A percentile compares a stretch with the other conserved stretches of the same genome.
Evolutionary conservation across 2,888 invertebrate genomes (phyloP).

Genomic region (Nephrotoma guestfalica): DNA sequence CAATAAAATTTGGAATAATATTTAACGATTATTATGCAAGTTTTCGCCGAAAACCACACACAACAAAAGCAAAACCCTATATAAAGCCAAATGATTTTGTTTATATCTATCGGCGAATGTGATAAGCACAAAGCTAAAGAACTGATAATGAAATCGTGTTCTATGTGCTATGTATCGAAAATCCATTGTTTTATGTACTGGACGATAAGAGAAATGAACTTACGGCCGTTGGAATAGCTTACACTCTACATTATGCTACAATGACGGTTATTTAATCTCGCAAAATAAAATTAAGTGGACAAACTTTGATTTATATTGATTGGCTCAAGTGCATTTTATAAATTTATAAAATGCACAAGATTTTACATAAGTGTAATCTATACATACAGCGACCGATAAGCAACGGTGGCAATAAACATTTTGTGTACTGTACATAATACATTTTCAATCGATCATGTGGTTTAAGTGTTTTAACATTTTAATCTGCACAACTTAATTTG

Average conservation of each 20-base stretch:
- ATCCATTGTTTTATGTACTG: not conserved
- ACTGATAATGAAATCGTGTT: not conserved
- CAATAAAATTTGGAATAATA: not conserved
- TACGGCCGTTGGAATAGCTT: not conserved
- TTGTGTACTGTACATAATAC: too few species aligned
- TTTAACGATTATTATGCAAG: not conserved
- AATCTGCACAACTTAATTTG: too few species aligned
- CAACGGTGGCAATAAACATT: not conserved
- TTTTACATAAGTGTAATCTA: not conserved
- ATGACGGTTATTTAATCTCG: too few species aligned
- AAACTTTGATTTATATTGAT: not conserved
- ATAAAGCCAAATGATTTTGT: not conserved
- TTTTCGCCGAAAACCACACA: not conserved
- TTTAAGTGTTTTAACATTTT: too few species aligned
- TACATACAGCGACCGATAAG: not conserved
- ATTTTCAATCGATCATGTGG: too few species aligned
- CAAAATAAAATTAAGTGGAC: not conserved
- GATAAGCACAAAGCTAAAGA: not conserved
- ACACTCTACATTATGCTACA: not conserved
- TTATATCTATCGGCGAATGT: not conserved
- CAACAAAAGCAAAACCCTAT: not conserved
- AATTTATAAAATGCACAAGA: not conserved
- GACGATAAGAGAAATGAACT: not conserved
- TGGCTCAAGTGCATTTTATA: too few species aligned
- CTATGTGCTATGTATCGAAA: not conserved